Percentiles rank a stretch among this genome's conserved stretches.
These are phyloP conservation scores for Percopsis omiscomaycus DNA, from an alignment of 2,797 vertebrate species.

Conservation along the genomic window DNA sequence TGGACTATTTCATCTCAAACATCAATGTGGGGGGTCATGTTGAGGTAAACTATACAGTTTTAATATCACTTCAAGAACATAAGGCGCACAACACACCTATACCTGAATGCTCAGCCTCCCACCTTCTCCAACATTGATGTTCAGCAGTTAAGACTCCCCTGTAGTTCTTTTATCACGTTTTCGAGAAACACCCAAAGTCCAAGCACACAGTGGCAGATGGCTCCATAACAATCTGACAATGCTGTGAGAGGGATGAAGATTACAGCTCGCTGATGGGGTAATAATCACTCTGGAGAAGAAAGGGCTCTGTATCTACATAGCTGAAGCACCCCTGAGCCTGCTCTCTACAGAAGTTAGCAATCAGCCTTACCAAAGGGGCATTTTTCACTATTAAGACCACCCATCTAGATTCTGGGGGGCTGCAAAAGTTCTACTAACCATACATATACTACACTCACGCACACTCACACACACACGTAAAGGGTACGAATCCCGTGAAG, in stretches of 20 bases:
- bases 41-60: too few species aligned
- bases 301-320: constrained; percentile 14
- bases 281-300: constrained; percentile 47
- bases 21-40: too few species aligned
- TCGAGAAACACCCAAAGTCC: constrained; percentile 14
- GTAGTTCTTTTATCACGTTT: not conserved
- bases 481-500: constrained; percentile 20
- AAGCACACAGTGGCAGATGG: constrained; percentile 12
- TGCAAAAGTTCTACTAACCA: constrained; percentile 17
- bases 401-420: constrained; percentile 41
- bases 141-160: not conserved
- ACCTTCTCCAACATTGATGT: not conserved
- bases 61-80: too few species aligned
- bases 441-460: constrained; percentile 6
- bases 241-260: constrained; percentile 35
- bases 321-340: constrained; percentile 37
- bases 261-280: constrained; percentile 43
- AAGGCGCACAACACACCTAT: too few species aligned
- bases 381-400: constrained; percentile 67
- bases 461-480: constrained; percentile 9
- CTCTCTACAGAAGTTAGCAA: constrained; percentile 66
- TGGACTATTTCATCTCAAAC: too few species aligned
- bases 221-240: constrained; percentile 23
- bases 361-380: constrained; percentile 55
- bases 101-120: not conserved